Conservation (phyloP, 2,797 vertebrate genomes). For the Gallinago nigripennis region DNA sequence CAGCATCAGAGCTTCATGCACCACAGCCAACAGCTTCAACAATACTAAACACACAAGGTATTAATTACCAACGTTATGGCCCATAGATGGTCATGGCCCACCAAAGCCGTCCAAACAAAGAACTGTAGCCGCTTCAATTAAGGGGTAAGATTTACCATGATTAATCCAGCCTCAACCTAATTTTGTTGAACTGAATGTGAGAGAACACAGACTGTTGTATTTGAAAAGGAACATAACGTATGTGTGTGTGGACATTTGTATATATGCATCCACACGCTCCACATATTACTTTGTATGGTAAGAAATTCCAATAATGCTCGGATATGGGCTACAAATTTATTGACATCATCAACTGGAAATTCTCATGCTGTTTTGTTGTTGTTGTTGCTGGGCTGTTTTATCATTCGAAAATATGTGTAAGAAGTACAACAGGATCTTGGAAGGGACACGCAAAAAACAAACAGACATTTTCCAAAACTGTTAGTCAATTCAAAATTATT, state of each 20-base stretch:
- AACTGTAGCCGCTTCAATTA: slow-evolving; percentile 3
- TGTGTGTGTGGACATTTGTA: neutral
- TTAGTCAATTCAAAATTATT: slow-evolving; percentile 76
- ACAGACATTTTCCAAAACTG: slow-evolving; percentile 61
- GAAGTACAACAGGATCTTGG: slow-evolving; percentile 14
- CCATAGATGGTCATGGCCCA: neutral
- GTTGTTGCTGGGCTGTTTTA: slow-evolving; percentile 33
- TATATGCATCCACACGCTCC: neutral
- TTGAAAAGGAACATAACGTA: slow-evolving; percentile 37
- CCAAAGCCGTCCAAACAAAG: neutral
- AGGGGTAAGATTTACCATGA: neutral
- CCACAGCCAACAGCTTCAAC: slow-evolving; percentile 31
- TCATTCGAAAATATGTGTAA: neutral
- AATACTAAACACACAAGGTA: neutral
- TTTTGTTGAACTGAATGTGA: slow-evolving; percentile 12
- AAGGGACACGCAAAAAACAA: neutral
- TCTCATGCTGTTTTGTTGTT: slow-evolving; percentile 5
- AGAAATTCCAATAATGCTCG: slow-evolving; percentile 55
- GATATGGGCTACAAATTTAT: slow-evolving; percentile 12
- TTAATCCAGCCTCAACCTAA: neutral
- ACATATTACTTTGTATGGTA: slow-evolving; percentile 52
- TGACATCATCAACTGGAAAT: slow-evolving; percentile 50
- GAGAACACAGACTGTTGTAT: slow-evolving; percentile 38
- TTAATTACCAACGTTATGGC: slow-evolving; percentile 20
- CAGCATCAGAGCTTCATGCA: neutral